phyloP scores from a whole-genome alignment of 2,113 vertebrate genomes.

The Esox niger region DNA sequence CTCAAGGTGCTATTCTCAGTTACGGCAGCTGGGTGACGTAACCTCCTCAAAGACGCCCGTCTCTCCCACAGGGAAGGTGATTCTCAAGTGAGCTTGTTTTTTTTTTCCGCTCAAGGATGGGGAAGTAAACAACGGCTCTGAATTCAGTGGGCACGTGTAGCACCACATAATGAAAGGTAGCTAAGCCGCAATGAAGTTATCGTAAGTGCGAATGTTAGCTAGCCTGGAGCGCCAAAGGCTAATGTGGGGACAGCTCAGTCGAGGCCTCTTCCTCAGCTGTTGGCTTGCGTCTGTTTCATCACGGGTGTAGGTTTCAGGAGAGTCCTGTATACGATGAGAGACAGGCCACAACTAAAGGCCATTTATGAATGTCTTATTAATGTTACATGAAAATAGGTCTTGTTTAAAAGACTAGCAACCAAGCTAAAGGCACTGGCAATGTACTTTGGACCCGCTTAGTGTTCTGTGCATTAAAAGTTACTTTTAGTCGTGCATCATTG shows the following conservation, averaged over 20 bases:
- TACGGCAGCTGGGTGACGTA: conserved; percentile 62
- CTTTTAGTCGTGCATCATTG: conserved; percentile 32
- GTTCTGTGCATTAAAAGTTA: conserved; percentile 27
- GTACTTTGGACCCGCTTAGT: conserved; percentile 3
- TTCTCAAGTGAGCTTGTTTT: not conserved
- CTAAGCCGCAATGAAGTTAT: not conserved
- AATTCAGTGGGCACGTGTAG: not conserved
- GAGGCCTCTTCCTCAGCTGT: conserved; percentile 39
- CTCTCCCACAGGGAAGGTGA: conserved; percentile 41
- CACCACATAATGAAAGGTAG: not conserved
- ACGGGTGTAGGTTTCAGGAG: conserved; percentile 45
- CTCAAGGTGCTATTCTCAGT: conserved; percentile 64
- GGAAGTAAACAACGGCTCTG: not conserved
- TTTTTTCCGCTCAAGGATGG: not conserved
- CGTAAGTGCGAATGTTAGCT: not conserved
- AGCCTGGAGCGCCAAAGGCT: too few relatives aligned
- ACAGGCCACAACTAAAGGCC: conserved; percentile 50
- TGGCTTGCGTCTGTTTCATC: conserved; percentile 45
- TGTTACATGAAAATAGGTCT: conserved; percentile 48
- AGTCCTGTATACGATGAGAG: conserved; percentile 53
- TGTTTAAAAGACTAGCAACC: conserved; percentile 40
- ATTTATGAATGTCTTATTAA: conserved; percentile 52
- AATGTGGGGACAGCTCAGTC: conserved; percentile 13
- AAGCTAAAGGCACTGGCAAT: conserved; percentile 20
- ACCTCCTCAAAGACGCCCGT: conserved; percentile 49